Conservation (phyloP, 2,113 vertebrate genomes). For the Nothocercus nigrocapillus region DNA sequence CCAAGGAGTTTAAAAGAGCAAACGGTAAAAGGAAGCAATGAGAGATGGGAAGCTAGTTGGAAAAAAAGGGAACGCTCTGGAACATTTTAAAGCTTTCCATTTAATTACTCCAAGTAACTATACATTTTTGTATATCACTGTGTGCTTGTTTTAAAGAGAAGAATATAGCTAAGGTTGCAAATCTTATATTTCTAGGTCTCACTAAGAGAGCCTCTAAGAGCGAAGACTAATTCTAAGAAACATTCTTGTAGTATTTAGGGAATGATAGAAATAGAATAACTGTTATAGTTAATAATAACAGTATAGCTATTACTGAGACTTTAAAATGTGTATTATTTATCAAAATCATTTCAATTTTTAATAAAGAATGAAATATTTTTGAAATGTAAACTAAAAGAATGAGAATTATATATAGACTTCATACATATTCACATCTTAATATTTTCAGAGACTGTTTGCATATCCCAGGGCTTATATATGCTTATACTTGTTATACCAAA, state of each 20-base stretch:
- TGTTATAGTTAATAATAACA: no score
- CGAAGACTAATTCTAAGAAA: background rate
- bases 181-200: background rate
- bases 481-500: background rate
- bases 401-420: background rate
- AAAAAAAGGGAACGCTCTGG: background rate
- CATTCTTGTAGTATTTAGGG: background rate
- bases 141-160: background rate
- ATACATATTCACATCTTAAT: background rate
- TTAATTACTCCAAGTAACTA: background rate
- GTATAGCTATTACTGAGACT: background rate
- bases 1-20: background rate
- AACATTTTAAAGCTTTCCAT: background rate
- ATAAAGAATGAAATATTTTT: background rate
- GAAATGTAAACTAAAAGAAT: background rate
- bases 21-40: fast-evolving
- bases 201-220: no score
- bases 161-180: background rate
- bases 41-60: background rate
- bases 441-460: background rate
- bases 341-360: background rate
- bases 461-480: background rate
- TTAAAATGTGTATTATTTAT: background rate
- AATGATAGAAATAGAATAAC: background rate
- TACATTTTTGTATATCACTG: background rate